Conservation (phyloP, 2,797 vertebrate species). For the Megaceryle alcyon region DNA sequence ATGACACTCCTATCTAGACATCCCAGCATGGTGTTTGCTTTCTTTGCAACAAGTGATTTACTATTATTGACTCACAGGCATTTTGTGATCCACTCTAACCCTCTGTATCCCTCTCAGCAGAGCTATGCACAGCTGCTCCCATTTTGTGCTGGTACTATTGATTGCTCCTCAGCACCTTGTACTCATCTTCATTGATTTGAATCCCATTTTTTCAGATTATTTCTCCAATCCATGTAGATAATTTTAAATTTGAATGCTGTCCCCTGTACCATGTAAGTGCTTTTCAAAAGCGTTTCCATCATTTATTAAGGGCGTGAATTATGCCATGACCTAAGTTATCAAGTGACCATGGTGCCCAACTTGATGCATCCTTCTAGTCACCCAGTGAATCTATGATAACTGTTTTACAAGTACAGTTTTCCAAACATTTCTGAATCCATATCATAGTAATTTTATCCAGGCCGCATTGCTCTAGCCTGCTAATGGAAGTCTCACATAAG, state of each 20-base stretch:
- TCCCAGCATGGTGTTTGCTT: neutral
- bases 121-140: neutral
- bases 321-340: neutral
- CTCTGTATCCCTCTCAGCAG: neutral
- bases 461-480: constrained; percentile 9
- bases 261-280: neutral
- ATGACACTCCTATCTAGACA: neutral
- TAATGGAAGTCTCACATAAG: constrained; percentile 53
- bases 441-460: constrained; percentile 27
- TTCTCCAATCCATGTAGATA: neutral
- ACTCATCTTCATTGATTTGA: neutral
- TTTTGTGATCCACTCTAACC: constrained; percentile 10
- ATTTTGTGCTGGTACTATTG: neutral
- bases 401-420: neutral
- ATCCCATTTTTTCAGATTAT: neutral
- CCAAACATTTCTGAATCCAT: constrained; percentile 28
- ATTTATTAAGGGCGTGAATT: neutral
- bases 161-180: neutral
- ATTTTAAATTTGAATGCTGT: neutral
- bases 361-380: neutral
- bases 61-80: constrained; percentile 2
- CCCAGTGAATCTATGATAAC: neutral
- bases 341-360: neutral
- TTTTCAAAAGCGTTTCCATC: neutral
- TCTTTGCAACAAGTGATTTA: constrained; percentile 40